Percentiles rank a stretch among this genome's conserved stretches.
These are phyloP conservation scores for Gallirallus australis DNA, from an alignment of 2,797 vertebrate genomes.

Conservation along the genomic window DNA sequence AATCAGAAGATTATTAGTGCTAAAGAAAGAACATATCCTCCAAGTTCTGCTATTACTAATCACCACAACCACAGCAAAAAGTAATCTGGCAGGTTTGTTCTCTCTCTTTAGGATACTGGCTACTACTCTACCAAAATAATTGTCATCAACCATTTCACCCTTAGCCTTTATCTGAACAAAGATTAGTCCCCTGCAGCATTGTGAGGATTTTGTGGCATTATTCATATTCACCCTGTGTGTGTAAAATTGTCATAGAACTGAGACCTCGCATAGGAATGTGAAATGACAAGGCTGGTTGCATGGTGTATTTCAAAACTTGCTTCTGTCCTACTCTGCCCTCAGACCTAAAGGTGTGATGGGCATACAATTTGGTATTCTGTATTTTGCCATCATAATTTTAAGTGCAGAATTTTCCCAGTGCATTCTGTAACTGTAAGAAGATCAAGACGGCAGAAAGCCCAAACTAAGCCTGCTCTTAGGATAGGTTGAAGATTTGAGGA, in stretches of 20 bases:
- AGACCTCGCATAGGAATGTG: accelerated
- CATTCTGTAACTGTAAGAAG: not conserved
- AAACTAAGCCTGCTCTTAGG: not conserved
- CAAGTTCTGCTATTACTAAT: not conserved
- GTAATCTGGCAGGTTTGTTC: not conserved
- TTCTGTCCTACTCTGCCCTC: not conserved
- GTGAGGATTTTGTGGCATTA: not conserved
- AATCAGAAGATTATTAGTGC: not conserved
- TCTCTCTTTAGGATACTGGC: not conserved
- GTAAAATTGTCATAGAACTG: not conserved
- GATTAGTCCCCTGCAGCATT: not conserved
- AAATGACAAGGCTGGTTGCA: not conserved
- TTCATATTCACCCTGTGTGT: not conserved
- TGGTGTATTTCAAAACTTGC: not conserved
- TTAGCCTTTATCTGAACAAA: not conserved
- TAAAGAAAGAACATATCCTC: not conserved
- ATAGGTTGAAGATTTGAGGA: not conserved
- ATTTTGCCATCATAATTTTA: not conserved
- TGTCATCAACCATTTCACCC: not conserved
- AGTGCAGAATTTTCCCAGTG: not conserved
- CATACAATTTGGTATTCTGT: not conserved
- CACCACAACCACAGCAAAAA: not conserved
- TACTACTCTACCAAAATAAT: not conserved
- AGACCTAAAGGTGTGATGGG: not conserved
- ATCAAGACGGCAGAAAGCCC: not conserved